These are phyloP conservation scores for Palaemon carinicauda DNA, from an alignment of 1,140 invertebrate species.

Conservation along the genomic window DNA sequence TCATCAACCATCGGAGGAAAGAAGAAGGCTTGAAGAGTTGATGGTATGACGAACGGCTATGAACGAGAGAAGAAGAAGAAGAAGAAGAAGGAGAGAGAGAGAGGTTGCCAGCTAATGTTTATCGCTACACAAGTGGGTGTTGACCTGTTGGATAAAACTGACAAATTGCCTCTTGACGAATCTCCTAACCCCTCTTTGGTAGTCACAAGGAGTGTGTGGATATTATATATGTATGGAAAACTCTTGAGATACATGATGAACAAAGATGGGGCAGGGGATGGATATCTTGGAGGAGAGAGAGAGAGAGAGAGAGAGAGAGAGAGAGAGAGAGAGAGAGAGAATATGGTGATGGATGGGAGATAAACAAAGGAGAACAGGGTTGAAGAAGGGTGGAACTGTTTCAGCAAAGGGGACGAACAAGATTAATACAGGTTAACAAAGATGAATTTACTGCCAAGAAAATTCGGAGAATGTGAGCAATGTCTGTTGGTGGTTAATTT, in stretches of 20 bases:
- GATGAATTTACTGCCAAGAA: neutral
- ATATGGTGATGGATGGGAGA: neutral
- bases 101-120: slow-evolving; percentile 27
- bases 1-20: neutral
- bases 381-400: neutral
- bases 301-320: neutral
- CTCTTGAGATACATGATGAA: neutral
- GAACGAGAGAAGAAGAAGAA: neutral
- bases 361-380: no score
- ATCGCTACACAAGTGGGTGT: slow-evolving; percentile 46
- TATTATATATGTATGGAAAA: neutral
- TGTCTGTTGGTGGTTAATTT: no score
- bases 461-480: neutral
- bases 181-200: neutral
- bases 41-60: neutral
- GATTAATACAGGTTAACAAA: neutral
- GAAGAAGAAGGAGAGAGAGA: neutral
- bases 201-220: neutral
- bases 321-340: neutral
- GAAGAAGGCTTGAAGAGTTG: neutral
- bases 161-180: slow-evolving; percentile 51
- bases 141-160: slow-evolving; percentile 41
- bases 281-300: neutral
- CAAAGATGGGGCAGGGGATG: neutral
- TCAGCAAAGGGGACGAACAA: neutral